These are phyloP conservation scores for Neopelma chrysocephalum DNA, from an alignment of 2,797 vertebrate species.

Conservation along the genomic window DNA sequence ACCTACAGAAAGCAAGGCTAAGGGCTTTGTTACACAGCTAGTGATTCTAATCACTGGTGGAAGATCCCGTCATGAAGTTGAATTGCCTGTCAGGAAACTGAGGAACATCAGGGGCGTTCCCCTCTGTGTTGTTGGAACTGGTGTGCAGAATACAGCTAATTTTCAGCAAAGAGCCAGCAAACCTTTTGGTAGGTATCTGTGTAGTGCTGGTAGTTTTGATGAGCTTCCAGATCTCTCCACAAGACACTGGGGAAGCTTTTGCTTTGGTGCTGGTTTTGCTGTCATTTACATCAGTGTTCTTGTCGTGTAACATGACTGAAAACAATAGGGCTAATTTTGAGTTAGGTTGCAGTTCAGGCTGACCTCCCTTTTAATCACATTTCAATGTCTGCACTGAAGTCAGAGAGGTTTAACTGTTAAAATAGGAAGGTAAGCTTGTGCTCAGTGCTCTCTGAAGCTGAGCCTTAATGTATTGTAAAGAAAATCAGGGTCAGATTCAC, in stretches of 20 bases:
- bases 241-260: not conserved
- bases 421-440: not conserved
- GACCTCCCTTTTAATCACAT: not conserved
- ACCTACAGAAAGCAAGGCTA: not conserved
- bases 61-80: not conserved
- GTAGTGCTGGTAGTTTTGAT: not conserved
- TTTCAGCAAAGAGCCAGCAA: not conserved
- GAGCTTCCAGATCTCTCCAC: not conserved
- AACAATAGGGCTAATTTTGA: not conserved
- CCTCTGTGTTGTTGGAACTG: not conserved
- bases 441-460: not conserved
- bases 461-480: not conserved
- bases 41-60: not conserved
- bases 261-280: not conserved
- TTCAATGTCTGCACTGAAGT: not conserved
- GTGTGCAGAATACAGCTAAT: not conserved
- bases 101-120: not conserved
- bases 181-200: not conserved
- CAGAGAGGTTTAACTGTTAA: not conserved
- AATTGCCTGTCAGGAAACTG: not conserved
- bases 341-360: not conserved
- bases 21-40: not conserved
- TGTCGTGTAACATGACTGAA: not conserved
- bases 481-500: not conserved
- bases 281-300: not conserved